Base-by-base conservation (phyloP, 1,140 invertebrate species). In the Drosophila nebulosa region DNA sequence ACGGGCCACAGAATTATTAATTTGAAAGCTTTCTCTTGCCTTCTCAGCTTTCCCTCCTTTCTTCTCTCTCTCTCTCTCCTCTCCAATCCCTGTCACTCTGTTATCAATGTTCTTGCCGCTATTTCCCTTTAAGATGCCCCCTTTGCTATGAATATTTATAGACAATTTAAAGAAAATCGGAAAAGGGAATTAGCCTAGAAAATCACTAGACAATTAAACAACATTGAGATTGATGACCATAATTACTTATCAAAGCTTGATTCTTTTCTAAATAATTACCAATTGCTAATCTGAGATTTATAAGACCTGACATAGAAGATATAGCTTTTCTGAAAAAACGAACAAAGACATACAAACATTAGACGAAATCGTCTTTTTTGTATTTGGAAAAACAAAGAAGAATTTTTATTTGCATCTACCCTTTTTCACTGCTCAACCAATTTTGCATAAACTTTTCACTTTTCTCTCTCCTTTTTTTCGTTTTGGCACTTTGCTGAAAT, bases 1-100 rank as follows among this genome's bases (percentile, higher is more conserved):
- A 62, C 70, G 24, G 63, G 71, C 70, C n/a, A 60, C 79, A 79
- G 79, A 70, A 74, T 79, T 71, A 65, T 75, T 84, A 84, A 83
- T 84, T 84, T 73, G 74, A 27, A 64, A 52, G 39, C 50, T 30
- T n/a, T n/a, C n/a, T n/a, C n/a, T n/a, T n/a, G n/a, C n/a, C n/a
- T n/a, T n/a, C n/a, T n/a, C n/a, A n/a, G n/a, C n/a, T n/a, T 46
- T 36, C 32, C 39, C 46, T 22, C 59, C n/a, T 1, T 2, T 6
- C n/a, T 14, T 4, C 24, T 53, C 14, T 30, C 5, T 30, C 14
- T 30, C 26, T 55, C 52, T 55, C 22, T 21, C 39, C n/a, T 51
- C 10, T n/a, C 18, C n/a, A n/a, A n/a, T 24, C n/a, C 1, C 4
- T 52, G 0, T 53, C n/a, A 9, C 21, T 18, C 21, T n/a, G 22